Base-by-base conservation (phyloP, 2,888 invertebrate species). In the Calephelis perditalis region DNA sequence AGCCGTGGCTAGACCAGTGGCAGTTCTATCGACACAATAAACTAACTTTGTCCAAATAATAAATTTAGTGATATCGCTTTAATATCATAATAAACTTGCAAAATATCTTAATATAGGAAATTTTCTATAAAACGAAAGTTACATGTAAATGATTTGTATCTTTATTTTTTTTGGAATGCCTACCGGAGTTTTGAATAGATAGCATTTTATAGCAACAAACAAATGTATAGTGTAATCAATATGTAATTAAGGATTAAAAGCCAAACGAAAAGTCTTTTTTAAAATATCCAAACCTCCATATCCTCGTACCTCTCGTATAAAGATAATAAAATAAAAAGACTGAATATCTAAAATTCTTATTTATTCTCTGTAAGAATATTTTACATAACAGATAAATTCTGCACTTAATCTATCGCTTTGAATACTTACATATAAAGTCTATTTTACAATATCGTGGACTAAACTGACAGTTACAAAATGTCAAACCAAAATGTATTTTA, bases 181-280 rank as follows among this genome's bases (percentile, higher is more conserved):
- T 90, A 89, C 87, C 82, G 83, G 81, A 86, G 82, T 87, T 87
- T 85, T 87, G 84, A 86, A 86, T 90, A 89, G 89, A 86, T 89
- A 90, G 90, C 88, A 88, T 90, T 90, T 90, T 89, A 89, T 90
- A 90, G 89, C 85, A 89, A 86, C 83, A 88, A 86, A 86, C 83
- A 88, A 86, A 86, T 88, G 88, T 89, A 89, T 89, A 89, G 88
- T 86, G 85, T 90, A 89, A 83, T 89, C 89, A 87, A 86, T 82
- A 86, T 88, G 82, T 88, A 86, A 87, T 86, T 89, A 90, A 90
- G 88, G 85, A 89, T 88, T 89, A 90, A 90, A 90, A 89, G 86
- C 87, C 87, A 89, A 89, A 88, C 86, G 79, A 80, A 80, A 82
- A 44, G 62, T 63, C 61, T 62, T 55, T 65, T 64, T 67, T 55